Percentiles rank a stretch among this genome's conserved stretches.
Conservation (phyloP, 2,113 vertebrate genomes). For the Corapipo altera region DNA sequence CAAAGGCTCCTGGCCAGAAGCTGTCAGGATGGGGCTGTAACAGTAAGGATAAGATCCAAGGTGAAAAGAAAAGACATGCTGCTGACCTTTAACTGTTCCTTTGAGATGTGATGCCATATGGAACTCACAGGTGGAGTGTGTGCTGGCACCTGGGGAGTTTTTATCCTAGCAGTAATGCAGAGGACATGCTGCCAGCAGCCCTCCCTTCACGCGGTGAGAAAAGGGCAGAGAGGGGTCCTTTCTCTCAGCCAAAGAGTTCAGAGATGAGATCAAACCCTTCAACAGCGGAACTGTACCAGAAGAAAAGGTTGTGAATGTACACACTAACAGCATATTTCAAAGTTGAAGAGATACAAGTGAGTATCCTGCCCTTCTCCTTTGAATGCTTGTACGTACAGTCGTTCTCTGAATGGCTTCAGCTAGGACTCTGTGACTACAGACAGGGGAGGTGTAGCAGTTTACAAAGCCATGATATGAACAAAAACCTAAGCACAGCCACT, state of each 20-base stretch:
- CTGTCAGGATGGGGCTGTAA: background rate
- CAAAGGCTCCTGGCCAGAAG: background rate
- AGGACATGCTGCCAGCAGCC: fast-evolving
- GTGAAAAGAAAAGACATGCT: background rate
- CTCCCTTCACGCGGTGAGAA: background rate
- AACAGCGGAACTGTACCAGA: background rate
- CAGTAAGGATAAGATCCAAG: background rate
- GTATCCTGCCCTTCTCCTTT: background rate
- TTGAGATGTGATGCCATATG: background rate
- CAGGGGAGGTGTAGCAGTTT: too few relatives aligned
- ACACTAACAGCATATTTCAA: background rate
- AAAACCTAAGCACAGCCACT: background rate
- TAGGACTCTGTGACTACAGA: fast-evolving
- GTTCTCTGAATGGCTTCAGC: background rate
- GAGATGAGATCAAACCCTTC: background rate
- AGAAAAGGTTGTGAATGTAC: background rate
- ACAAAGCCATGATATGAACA: fast-evolving
- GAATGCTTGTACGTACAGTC: fast-evolving
- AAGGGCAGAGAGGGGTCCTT: background rate
- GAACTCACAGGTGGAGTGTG: fast-evolving
- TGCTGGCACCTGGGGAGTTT: background rate
- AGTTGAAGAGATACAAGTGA: background rate
- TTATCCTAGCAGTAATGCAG: background rate
- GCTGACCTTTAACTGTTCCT: background rate
- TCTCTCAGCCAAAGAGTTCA: background rate